Conservation (phyloP, 2,888 invertebrate species). For the Lacanobia wlatinum region DNA sequence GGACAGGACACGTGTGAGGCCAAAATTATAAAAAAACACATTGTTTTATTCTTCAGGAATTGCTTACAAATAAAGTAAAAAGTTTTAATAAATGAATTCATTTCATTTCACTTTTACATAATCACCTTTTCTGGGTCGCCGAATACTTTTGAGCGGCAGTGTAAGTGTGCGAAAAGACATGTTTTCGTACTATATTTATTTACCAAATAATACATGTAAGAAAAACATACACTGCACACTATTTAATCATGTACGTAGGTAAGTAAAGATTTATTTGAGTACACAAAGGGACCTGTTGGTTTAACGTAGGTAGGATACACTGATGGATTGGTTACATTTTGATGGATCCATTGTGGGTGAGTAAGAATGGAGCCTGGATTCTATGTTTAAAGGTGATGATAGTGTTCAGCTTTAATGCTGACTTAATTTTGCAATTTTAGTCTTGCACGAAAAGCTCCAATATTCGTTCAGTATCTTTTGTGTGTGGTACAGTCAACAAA, state of each 20-base stretch:
- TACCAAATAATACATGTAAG: not conserved
- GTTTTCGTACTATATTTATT: not conserved
- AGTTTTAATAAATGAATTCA: no score
- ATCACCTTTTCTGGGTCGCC: no score
- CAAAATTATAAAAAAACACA: no score
- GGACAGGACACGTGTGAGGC: no score
- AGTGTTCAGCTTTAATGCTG: not conserved
- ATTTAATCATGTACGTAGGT: not conserved
- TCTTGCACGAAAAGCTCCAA: no score
- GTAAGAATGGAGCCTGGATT: not conserved
- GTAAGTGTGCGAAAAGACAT: no score
- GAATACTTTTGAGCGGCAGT: no score
- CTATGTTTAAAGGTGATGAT: not conserved
- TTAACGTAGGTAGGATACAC: conserved; percentile 8
- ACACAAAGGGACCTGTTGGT: conserved; percentile 24
- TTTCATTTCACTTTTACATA: no score
- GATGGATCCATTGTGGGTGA: conserved; percentile 25
- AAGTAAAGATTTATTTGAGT: conserved; percentile 22
- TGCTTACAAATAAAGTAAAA: no score
- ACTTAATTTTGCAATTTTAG: not conserved
- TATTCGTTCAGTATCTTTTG: no score
- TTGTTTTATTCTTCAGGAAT: no score
- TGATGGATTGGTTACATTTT: conserved; percentile 39
- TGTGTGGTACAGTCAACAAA: no score
- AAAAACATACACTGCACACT: not conserved